Conservation (phyloP, 2,113 vertebrate genomes). For the Manacus vitellinus region DNA sequence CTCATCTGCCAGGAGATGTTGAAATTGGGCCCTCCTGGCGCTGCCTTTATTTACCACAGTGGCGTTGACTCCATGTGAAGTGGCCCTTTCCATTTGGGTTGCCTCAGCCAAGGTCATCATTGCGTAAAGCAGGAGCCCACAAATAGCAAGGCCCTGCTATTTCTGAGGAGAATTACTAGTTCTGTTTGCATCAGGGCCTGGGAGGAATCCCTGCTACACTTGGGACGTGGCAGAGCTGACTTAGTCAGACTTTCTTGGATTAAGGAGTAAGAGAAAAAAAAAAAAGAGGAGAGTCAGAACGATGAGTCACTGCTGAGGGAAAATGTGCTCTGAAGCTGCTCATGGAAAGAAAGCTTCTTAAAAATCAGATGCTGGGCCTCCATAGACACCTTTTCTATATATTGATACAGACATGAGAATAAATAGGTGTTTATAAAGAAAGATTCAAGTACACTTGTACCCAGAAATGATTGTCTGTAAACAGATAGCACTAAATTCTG, state of each 20-base stretch:
- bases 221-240: constrained; percentile 73
- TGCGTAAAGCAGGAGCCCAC: constrained; percentile 67
- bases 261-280: constrained; percentile 4
- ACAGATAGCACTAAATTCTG: not conserved
- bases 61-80: constrained; percentile 63
- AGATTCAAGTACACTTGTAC: rapidly evolving
- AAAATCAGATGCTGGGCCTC: not conserved
- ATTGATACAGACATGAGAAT: not conserved
- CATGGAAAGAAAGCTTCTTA: constrained; percentile 25
- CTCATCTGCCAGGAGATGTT: constrained; percentile 53
- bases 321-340: constrained; percentile 51
- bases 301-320: constrained; percentile 67
- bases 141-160: constrained; percentile 64
- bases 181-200: constrained; percentile 66
- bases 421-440: not conserved
- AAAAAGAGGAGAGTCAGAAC: not conserved
- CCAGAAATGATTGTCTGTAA: not conserved
- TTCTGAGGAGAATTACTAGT: constrained; percentile 68
- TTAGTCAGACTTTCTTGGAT: constrained; percentile 76
- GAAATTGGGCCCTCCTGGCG: constrained; percentile 65
- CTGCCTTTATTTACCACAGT: constrained; percentile 69
- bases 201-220: constrained; percentile 67
- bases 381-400: not conserved
- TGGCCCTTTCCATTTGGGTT: constrained; percentile 66
- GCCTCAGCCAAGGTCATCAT: constrained; percentile 73